These are phyloP conservation scores for Nebria ingens DNA, from an alignment of 1,140 invertebrate genomes.

Conservation along the genomic window DNA sequence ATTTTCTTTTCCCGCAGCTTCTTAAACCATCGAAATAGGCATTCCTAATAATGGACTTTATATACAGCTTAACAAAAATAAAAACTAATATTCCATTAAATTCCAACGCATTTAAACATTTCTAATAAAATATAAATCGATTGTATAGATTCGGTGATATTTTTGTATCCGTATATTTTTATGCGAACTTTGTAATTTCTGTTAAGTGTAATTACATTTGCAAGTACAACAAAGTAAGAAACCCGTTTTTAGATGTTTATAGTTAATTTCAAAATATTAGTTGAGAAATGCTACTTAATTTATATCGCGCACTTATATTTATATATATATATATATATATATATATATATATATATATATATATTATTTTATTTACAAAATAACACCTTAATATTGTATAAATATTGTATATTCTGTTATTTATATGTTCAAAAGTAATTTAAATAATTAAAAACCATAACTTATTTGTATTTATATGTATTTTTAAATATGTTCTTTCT, in stretches of 20 bases:
- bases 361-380: not conserved
- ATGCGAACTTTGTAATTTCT: not conserved
- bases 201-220: not conserved
- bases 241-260: not conserved
- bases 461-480: not conserved
- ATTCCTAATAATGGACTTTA: too few species aligned
- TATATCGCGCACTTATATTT: not conserved
- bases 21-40: too few species aligned
- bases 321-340: too few species aligned
- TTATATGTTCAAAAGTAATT: not conserved
- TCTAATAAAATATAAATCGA: too few species aligned
- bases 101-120: too few species aligned
- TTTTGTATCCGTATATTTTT: not conserved
- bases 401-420: not conserved
- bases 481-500: not conserved
- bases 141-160: conserved; percentile 3
- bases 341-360: too few species aligned
- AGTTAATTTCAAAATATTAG: not conserved
- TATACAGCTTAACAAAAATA: too few species aligned
- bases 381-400: not conserved
- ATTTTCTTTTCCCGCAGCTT: too few species aligned
- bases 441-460: not conserved
- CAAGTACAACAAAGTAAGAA: conserved; percentile 1
- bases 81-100: too few species aligned
- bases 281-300: not conserved